Conservation (phyloP, 1,140 invertebrate species). For the Conus betulinus region DNA sequence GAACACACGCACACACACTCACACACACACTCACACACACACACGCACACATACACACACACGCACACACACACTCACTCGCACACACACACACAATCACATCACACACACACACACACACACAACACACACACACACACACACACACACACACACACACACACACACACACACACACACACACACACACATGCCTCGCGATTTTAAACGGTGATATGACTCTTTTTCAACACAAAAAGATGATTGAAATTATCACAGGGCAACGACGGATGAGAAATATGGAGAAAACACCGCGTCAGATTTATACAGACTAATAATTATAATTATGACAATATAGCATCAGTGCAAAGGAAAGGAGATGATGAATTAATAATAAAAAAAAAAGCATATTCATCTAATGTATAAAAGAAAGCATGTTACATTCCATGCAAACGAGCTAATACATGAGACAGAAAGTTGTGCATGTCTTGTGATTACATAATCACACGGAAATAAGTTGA, state of each 20-base stretch:
- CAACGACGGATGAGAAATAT: background rate
- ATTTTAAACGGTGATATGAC: background rate
- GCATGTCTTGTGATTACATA: too few species aligned
- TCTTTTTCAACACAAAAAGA: background rate
- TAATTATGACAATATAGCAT: background rate
- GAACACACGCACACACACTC: too few species aligned
- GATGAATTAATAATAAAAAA: background rate
- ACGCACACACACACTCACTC: background rate
- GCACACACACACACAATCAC: background rate
- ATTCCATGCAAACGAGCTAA: too few species aligned
- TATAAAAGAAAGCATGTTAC: background rate
- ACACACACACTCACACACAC: too few species aligned
- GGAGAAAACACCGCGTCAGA: background rate
- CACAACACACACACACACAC: constrained; percentile 7
- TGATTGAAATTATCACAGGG: background rate
- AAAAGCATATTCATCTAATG: background rate
- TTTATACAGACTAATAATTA: background rate
- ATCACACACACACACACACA: constrained; percentile 7
- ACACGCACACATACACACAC: background rate
- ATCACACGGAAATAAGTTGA: too few species aligned
- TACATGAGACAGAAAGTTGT: too few species aligned
- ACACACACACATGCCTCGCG: background rate
- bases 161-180: constrained; percentile 7
- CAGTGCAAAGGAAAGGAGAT: background rate
- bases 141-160: constrained; percentile 7